Base-by-base conservation (phyloP, 2,888 invertebrate species). In the Allacma fusca region DNA sequence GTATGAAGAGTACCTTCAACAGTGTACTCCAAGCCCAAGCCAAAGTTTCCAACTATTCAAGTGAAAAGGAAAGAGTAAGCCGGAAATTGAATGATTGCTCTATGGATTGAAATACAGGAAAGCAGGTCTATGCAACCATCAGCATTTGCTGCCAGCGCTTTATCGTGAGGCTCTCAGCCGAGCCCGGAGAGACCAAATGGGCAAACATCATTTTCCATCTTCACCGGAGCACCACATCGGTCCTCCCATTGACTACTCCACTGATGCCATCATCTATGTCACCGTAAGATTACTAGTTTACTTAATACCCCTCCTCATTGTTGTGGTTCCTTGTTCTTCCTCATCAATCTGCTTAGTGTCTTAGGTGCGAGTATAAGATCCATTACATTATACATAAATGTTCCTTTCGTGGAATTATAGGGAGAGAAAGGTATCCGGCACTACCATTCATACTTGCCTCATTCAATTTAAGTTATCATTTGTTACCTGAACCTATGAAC, bases 231-330 rank as follows among this genome's bases (percentile, higher is more conserved):
- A 79, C 76, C 81, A 80, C 69, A 80, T 81, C 73, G 80, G 80
- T 79, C 83, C 81, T 78, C 83, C 83, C 50, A 81, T 81, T 57
- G 85, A 85, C 80, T 85, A 85, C 79, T 85, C 85, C 16, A 85
- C 85, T 43, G 86, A 86, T 82, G 86, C 86, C 77, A 85, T 86
- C 79, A 84, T 86, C 75, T 86, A 86, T 81, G 86, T 86, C 50
- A 85, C 85, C 75, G 86, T 86, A 81, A 84, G 85, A 73, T 57
- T 34, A 1, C 24, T 34, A 50, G 16, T 50, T 50, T 50, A 16
- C 50, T 9, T 50, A 34, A 34, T 50, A 12, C 16, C 16, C 50
- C 50, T 13, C n/a, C 9, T 19, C 50, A 50, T 50, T 50, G 50
- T n/a, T 50, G n/a, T n/a, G 19, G 50, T 5, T 50, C 19, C 50